These are phyloP conservation scores for Mus spicilegus DNA, from an alignment of 2,113 vertebrate species.

Conservation along the genomic window DNA sequence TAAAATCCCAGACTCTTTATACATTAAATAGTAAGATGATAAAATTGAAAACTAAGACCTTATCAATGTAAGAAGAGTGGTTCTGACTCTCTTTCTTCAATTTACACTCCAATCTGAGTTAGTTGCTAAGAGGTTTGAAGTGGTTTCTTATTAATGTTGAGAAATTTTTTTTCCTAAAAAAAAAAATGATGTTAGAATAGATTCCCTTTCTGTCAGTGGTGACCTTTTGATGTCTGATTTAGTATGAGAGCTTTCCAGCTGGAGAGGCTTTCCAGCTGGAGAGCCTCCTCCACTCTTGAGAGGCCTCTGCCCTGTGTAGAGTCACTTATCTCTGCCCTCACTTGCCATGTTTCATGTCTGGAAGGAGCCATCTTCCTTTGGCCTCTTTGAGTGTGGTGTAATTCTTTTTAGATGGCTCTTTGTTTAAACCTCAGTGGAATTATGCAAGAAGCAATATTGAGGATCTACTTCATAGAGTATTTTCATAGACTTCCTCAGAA, in stretches of 20 bases:
- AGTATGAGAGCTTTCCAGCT: slow-evolving; percentile 64
- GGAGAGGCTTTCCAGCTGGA: slow-evolving; percentile 62
- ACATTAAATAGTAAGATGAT: neutral
- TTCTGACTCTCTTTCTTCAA: slow-evolving; percentile 16
- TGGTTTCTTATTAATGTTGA: slow-evolving; percentile 56
- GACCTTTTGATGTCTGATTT: slow-evolving; percentile 69
- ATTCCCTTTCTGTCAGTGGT: slow-evolving; percentile 24
- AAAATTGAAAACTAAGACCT: slow-evolving; percentile 9
- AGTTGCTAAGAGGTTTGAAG: slow-evolving; percentile 62
- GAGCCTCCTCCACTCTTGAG: slow-evolving; percentile 48
- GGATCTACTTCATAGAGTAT: slow-evolving; percentile 45
- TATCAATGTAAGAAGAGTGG: neutral
- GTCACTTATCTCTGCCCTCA: slow-evolving; percentile 61
- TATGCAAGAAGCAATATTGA: neutral
- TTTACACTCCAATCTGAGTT: slow-evolving; percentile 64
- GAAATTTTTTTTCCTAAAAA: neutral
- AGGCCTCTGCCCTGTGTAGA: slow-evolving; percentile 10
- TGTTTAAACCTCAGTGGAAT: slow-evolving; percentile 18
- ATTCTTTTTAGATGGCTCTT: slow-evolving; percentile 60
- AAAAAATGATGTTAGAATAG: neutral
- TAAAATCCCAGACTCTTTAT: neutral
- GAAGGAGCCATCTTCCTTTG: slow-evolving; percentile 5
- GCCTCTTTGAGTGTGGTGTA: slow-evolving; percentile 49
- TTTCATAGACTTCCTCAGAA: slow-evolving; percentile 50
- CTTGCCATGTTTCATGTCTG: slow-evolving; percentile 23